Evolutionary conservation across 2,113 vertebrate species (phyloP).

Genomic region (Tupaia tana): DNA sequence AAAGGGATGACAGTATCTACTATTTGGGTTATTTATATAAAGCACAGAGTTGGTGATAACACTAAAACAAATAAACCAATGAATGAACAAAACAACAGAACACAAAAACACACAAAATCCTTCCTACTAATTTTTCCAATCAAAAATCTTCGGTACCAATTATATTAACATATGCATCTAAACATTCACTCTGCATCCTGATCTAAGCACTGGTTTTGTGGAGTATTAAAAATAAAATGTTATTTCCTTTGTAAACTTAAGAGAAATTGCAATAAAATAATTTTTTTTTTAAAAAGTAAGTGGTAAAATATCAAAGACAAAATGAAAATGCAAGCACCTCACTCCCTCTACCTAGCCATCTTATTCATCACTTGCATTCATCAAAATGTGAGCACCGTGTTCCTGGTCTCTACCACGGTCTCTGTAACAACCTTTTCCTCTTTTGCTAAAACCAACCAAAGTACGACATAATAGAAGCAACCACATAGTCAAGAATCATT

Average conservation of each 20-base stretch:
- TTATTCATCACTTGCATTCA: too few species aligned
- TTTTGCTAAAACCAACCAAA: background rate
- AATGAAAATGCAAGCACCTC: background rate
- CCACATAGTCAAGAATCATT: background rate
- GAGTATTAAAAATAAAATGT: slow-evolving; percentile 4
- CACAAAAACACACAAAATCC: background rate
- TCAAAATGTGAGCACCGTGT: too few species aligned
- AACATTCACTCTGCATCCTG: slow-evolving; percentile 1
- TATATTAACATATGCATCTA: background rate
- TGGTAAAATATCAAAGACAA: background rate
- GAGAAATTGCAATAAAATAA: background rate
- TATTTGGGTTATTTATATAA: background rate
- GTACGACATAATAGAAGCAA: background rate
- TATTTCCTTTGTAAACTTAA: slow-evolving; percentile 28
- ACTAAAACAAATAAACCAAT: background rate
- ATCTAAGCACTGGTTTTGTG: background rate
- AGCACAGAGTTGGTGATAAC: background rate
- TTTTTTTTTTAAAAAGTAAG: too few species aligned
- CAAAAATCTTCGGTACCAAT: background rate
- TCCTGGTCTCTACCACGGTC: background rate
- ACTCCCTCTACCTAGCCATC: too few species aligned
- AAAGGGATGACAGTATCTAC: background rate
- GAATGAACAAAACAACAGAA: background rate
- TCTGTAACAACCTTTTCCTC: background rate
- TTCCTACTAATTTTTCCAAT: slow-evolving; percentile 16